Evolutionary conservation across 2,113 vertebrate species (phyloP).

Genomic region (Colaptes auratus): DNA sequence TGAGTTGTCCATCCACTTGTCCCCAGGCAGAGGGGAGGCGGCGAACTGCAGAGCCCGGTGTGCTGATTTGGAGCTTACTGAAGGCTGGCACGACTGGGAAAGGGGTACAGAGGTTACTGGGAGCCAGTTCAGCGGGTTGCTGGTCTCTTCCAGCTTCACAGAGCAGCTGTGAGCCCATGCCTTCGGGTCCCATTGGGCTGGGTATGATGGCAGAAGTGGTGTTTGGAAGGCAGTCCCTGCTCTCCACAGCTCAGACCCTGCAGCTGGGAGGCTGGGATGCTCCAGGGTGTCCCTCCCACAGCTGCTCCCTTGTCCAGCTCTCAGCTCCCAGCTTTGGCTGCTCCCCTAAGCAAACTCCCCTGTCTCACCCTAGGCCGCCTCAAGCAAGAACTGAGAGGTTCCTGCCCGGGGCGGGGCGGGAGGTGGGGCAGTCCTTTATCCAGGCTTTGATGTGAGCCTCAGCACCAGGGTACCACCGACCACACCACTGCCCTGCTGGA

Average conservation of each 20-base stretch:
- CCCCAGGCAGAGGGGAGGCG: too few species aligned
- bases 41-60: background rate
- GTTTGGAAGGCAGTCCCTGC: background rate
- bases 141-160: background rate
- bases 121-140: background rate
- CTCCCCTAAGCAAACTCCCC: background rate
- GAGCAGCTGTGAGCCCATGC: background rate
- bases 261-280: background rate
- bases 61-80: background rate
- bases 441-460: background rate
- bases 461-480: background rate
- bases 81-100: background rate
- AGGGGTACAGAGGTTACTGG: background rate
- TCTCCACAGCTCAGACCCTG: background rate
- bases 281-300: background rate
- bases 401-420: too few species aligned
- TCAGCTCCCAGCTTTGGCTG: accelerated
- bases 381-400: too few species aligned
- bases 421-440: too few species aligned
- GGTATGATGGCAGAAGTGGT: background rate
- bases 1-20: accelerated
- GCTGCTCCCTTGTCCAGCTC: background rate
- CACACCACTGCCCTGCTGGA: accelerated
- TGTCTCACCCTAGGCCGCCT: background rate
- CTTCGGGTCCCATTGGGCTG: background rate